Evolutionary conservation across 2,888 invertebrate species (phyloP), one percentile per base, ranked within the genome.

Genomic region (Podabrus alpinus): DNA sequence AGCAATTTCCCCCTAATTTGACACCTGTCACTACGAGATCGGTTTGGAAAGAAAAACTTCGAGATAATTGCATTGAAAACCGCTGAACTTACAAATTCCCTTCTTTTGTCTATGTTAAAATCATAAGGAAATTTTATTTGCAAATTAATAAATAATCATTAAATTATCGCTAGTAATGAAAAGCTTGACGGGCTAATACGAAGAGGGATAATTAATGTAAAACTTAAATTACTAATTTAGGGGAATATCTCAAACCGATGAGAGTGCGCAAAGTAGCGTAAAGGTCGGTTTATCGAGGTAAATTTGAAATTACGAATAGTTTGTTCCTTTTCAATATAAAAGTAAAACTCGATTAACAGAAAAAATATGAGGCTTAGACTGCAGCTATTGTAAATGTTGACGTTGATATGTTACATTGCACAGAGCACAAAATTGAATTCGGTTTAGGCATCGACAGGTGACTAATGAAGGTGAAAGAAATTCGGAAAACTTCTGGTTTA

Each of bases 11-110:
- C 61, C 62, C 67, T 74, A 74, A 67, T 70, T 74, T 74, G 70
- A 74, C 70, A 71, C 68, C 68, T 74, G 71, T 71, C 74, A 74
- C 70, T 74, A 71, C 59, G 71, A 69, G 13, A 61, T 16, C 21
- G 11, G 24, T 45, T 45, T n/a, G n/a, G 45, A 45, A 45, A 2
- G 45, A 45, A 45, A 45, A 45, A 45, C 45, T 45, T 45, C 45
- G n/a, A 45, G 45, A 45, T 45, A 45, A 45, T 45, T 45, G 45
- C 13, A 45, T n/a, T n/a, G n/a, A 7, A 45, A 45, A 45, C 45
- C 45, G 45, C 45, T 45, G 45, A 45, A 45, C 45, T 45, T 45
- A n/a, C n/a, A 7, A 45, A 45, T 45, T 45, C 45, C n/a, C n/a
- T 45, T 45, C 45, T n/a, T 45, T 45, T 45, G 45, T 45, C 45